Conservation (phyloP, 2,113 vertebrate genomes). For the Gila orcuttii region DNA sequence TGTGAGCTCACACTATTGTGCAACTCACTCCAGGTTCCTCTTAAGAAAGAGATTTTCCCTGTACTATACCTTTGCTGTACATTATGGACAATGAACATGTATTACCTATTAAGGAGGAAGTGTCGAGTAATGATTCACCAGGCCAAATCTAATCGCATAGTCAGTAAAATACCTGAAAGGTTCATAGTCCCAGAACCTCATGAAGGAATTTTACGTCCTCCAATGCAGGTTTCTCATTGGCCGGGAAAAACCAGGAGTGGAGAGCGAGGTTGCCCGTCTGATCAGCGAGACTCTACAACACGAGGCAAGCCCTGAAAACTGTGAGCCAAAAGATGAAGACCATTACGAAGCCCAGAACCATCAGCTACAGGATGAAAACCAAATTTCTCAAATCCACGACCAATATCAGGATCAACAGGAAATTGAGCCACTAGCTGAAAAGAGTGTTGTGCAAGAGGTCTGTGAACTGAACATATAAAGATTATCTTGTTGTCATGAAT, state of each 20-base stretch:
- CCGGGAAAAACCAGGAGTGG: constrained; percentile 86
- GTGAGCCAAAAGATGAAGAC: constrained; percentile 15
- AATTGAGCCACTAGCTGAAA: constrained; percentile 44
- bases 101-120: background rate
- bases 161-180: constrained; percentile 9
- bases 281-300: constrained; percentile 90
- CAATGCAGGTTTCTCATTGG: constrained; percentile 79
- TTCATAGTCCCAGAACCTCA: background rate
- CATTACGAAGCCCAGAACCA: background rate
- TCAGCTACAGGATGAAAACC: constrained; percentile 6
- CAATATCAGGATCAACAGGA: constrained; percentile 49
- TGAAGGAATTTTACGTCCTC: background rate
- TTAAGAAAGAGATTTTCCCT: background rate
- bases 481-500: constrained; percentile 1
- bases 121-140: constrained; percentile 57
- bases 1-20: background rate
- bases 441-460: constrained; percentile 52
- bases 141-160: constrained; percentile 33
- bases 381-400: background rate
- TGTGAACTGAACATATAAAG: constrained; percentile 4
- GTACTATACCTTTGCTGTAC: background rate
- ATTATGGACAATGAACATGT: background rate
- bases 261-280: constrained; percentile 89
- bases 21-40: background rate
- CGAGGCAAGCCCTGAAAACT: constrained; percentile 71